Conservation (phyloP, 2,113 vertebrate genomes). For the Hyla sarda region DNA sequence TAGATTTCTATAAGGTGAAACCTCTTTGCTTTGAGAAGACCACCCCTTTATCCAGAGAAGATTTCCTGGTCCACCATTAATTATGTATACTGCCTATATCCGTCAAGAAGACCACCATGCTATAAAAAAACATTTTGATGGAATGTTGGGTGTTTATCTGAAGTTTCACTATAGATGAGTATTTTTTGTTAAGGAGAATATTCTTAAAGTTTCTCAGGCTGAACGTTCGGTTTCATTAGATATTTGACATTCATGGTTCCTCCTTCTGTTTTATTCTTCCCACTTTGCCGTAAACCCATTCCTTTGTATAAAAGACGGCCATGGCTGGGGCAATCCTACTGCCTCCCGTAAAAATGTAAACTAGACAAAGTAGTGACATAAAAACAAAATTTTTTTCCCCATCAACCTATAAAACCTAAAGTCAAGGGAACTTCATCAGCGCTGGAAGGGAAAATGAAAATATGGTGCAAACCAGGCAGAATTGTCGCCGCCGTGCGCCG, state of each 20-base stretch:
- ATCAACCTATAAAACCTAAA: conserved; percentile 22
- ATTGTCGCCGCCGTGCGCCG: not conserved
- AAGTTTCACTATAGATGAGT: no score
- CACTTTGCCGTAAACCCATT: conserved; percentile 11
- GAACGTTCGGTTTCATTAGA: conserved; percentile 8
- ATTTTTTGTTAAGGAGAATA: not conserved
- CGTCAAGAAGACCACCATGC: no score
- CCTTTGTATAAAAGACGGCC: conserved; percentile 29
- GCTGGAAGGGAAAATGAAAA: conserved; percentile 20
- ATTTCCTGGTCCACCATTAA: no score
- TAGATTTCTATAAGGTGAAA: no score
- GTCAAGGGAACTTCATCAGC: conserved; percentile 27
- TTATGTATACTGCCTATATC: no score
- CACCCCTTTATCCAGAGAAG: no score
- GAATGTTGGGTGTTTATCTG: no score
- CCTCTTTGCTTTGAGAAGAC: no score
- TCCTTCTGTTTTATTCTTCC: conserved; percentile 11
- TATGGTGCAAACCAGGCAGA: not conserved
- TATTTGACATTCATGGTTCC: not conserved
- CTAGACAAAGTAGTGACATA: conserved; percentile 39
- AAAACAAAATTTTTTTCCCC: conserved; percentile 24
- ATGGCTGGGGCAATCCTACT: conserved; percentile 19
- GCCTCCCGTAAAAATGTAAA: conserved; percentile 37
- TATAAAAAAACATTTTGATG: no score
- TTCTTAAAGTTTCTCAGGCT: not conserved